Evolutionary conservation across 2,888 invertebrate genomes (phyloP).

Genomic region (Thecophora atra): DNA sequence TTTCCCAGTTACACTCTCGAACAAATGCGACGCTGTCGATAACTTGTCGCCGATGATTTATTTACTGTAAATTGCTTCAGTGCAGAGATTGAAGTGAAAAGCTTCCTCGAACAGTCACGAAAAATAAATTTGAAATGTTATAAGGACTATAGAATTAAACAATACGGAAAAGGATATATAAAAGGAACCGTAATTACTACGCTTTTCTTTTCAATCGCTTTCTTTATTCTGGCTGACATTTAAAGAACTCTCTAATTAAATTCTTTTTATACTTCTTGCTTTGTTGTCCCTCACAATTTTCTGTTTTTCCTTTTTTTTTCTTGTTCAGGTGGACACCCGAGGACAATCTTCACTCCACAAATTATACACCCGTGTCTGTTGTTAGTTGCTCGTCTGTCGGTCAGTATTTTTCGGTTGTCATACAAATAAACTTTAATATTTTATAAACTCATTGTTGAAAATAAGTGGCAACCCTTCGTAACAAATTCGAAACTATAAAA

Average conservation of each 20-base stretch:
- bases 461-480: slow-evolving; percentile 11
- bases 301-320: background rate
- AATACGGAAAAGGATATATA: no score
- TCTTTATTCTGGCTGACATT: background rate
- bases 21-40: slow-evolving; percentile 11
- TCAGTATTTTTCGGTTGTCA: no score
- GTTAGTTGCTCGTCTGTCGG: background rate
- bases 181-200: no score
- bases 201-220: no score
- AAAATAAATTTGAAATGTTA: no score
- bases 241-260: slow-evolving; percentile 22
- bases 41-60: slow-evolving; percentile 17
- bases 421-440: slow-evolving; percentile 27
- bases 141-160: no score
- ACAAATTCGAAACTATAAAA: slow-evolving; percentile 11
- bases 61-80: background rate
- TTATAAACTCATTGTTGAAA: slow-evolving; percentile 29
- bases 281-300: background rate
- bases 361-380: background rate
- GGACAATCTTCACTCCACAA: background rate
- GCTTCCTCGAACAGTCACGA: background rate
- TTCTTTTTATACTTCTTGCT: background rate
- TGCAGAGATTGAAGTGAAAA: background rate
- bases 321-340: background rate
- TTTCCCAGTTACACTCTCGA: background rate